Base-by-base conservation (phyloP, 2,888 invertebrate genomes). In the Xiphydria camelus region DNA sequence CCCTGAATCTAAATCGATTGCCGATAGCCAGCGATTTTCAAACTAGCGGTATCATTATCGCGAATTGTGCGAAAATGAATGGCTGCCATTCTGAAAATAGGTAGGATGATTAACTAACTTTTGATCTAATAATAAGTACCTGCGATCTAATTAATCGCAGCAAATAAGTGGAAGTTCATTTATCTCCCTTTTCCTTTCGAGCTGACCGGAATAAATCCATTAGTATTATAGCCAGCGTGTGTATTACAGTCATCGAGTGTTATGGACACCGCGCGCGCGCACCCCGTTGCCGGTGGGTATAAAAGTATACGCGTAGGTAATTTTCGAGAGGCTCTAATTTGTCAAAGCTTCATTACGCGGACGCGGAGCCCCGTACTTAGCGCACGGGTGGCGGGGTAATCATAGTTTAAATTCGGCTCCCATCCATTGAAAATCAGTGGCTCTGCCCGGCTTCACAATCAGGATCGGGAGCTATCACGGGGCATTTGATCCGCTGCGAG, bases 341-440 rank as follows among this genome's bases (percentile, higher is more conserved):
- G 70, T 71, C 72, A 70, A 74, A 70, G 74, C 68, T 74, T 74
- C 73, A 68, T 74, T 74, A 73, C 68, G 62, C 45, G 55, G 59
- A 43, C 47, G 47, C 40, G 51, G 62, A 73, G 72, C 66, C 69
- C 73, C 67, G 68, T 74, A 73, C 73, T 74, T 74, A 70, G 56
- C 62, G 55, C 62, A 54, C 54, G 50, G 57, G 54, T 56, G 59
- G 60, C 54, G 41, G 62, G 67, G 62, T 67, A 75, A 75, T 75
- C 72, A 74, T 75, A 73, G 75, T 74, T 75, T 75, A 75, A 75
- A 75, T 73, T 73, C 70, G 72, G 66, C 63, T 72, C 62, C 67
- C 69, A 69, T 68, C 73, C 69, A 75, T 74, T 75, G 74, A 73
- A 74, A 75, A 75, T 75, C 74, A 75, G 72, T 68, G 70, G 70